Conservation (phyloP, 2,888 invertebrate species). For the Philereme vetulata region DNA sequence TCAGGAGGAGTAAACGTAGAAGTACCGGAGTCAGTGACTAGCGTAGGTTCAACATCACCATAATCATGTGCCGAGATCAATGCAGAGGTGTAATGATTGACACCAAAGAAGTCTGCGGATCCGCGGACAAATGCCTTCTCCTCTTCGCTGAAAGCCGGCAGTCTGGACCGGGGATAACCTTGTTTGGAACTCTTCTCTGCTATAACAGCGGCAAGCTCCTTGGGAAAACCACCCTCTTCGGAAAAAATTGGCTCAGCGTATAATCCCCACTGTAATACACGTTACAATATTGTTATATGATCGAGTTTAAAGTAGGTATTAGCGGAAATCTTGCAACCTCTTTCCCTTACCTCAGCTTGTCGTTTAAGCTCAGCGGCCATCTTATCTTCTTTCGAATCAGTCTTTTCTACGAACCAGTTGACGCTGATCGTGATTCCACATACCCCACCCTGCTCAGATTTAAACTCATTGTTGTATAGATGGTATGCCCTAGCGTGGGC, state of each 20-base stretch:
- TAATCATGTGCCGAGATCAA: conserved; percentile 45
- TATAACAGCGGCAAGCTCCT: conserved; percentile 68
- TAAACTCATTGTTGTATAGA: conserved; percentile 65
- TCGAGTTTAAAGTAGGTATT: too few species aligned
- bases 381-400: conserved; percentile 60
- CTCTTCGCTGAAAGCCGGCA: conserved; percentile 71
- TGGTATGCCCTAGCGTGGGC: conserved; percentile 81
- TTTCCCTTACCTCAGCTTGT: conserved; percentile 54
- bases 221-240: conserved; percentile 79
- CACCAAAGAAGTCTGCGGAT: conserved; percentile 71
- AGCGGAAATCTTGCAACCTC: neutral
- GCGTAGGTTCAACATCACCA: conserved; percentile 31
- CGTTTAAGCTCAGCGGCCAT: conserved; percentile 60
- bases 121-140: conserved; percentile 62
- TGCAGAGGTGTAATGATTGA: conserved; percentile 87
- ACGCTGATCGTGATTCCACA: conserved; percentile 58
- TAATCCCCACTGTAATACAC: conserved; percentile 63
- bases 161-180: conserved; percentile 66
- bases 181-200: conserved; percentile 70
- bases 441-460: conserved; percentile 48
- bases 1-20: conserved; percentile 44
- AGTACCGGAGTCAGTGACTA: conserved; percentile 51
- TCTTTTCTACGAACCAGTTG: conserved; percentile 51
- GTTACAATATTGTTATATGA: neutral
- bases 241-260: conserved; percentile 79